These are phyloP conservation scores for Watersipora subatra DNA, from an alignment of 1,140 invertebrate species.

Conservation along the genomic window DNA sequence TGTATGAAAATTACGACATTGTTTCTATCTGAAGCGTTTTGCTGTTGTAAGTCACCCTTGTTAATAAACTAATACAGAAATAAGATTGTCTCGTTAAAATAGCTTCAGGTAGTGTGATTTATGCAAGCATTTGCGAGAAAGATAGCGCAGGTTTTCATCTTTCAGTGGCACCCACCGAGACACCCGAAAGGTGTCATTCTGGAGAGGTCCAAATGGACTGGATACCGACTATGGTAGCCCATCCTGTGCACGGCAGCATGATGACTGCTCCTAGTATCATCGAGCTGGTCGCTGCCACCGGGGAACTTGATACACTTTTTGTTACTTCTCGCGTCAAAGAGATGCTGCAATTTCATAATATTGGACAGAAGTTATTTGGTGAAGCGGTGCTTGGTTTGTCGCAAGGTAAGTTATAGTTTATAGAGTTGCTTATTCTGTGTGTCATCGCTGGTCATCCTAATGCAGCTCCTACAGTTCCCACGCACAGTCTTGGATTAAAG, in stretches of 20 bases:
- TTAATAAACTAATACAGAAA: no score
- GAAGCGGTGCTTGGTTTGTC: conserved; percentile 88
- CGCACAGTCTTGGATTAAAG: no score
- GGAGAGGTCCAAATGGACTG: neutral
- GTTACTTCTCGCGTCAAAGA: conserved; percentile 96
- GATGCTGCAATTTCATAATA: conserved; percentile 85
- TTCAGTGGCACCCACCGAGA: neutral
- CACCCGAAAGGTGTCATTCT: neutral
- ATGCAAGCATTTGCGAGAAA: no score
- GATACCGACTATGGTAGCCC: neutral
- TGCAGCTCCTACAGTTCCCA: no score
- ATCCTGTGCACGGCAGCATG: neutral
- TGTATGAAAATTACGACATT: no score
- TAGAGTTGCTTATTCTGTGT: no score
- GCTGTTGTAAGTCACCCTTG: no score
- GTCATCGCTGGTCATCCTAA: no score
- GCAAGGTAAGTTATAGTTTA: conserved; percentile 55
- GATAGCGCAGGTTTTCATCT: no score
- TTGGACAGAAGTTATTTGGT: conserved; percentile 95
- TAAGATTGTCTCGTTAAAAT: no score
- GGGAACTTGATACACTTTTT: conserved; percentile 86
- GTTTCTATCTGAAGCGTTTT: no score
- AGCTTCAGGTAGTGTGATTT: no score
- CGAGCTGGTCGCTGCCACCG: conserved; percentile 62
- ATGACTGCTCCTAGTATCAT: neutral